phyloP scores from a whole-genome alignment of 2,797 vertebrate species.

The Anguilla obscura region DNA sequence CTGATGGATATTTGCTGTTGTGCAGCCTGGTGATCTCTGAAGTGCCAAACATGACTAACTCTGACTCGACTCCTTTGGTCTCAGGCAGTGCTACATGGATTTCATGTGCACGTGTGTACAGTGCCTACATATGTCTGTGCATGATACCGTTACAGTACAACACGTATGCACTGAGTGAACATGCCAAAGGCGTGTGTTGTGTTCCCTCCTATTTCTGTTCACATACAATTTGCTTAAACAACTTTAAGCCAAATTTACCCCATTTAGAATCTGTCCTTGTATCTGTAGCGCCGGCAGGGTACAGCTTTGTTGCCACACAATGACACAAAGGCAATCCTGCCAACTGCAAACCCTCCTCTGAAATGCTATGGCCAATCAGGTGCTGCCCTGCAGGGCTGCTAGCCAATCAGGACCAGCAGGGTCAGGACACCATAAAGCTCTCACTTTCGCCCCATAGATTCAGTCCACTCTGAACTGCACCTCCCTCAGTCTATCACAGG shows the following conservation, averaged over 20 bases:
- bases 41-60: background rate
- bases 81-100: background rate
- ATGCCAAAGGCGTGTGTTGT: conserved; percentile 16
- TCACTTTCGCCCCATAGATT: background rate
- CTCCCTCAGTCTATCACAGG: conserved; percentile 46
- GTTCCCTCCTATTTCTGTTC: conserved; percentile 24
- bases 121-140: too few relatives aligned
- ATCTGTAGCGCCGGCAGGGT: background rate
- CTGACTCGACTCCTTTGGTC: background rate
- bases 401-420: background rate
- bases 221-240: background rate
- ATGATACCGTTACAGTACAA: background rate
- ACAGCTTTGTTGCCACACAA: background rate
- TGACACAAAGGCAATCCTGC: background rate
- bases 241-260: too few relatives aligned
- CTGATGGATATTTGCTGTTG: conserved; percentile 7
- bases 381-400: background rate
- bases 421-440: background rate
- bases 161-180: background rate
- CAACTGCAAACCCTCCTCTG: background rate
- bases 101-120: background rate
- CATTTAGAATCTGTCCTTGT: background rate
- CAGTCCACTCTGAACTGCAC: background rate
- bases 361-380: background rate
- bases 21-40: conserved; percentile 26